Evolutionary conservation across 2,888 invertebrate genomes (phyloP), one percentile per base, ranked within the genome.

Genomic region (Drosophila testacea): DNA sequence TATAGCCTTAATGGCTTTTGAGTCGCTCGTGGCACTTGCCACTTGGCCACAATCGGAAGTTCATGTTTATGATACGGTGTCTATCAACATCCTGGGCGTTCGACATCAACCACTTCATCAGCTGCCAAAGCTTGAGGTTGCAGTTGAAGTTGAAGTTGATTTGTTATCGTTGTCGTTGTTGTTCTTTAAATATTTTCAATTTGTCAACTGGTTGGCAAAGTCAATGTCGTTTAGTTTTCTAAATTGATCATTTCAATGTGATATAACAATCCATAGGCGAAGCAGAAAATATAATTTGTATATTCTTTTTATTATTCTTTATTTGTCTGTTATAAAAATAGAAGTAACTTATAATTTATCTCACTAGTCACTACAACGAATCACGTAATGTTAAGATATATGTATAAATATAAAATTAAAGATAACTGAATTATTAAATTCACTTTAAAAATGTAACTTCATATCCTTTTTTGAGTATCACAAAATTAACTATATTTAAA

Each of bases 11-110:
- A 75, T 75, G 64, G 60, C 73, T 72, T 73, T 63, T 61, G 50
- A 54, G 42, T 41, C 67, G 78, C 85, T 79, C 79, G 82, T 81
- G 87, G 79, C 85, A 84, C 73, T 81, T 72, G 83, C 71, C 82
- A 79, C 71, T 66, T 66, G 81, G 56, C 64, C 81, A 54, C 78
- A 81, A 87, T 87, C 88, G 83, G 88, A 83, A 82, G 83, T 84
- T 69, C 73, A 68, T 81, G 73, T 84, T 83, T 81, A 84, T 87
- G 82, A 87, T 81, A 87, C 50, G 50, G 22, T 60, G 61, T 59
- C 63, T 36, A 60, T 50, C 47, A 64, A 56, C 59, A 65, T 69
- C 68, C 77, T 62, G 38, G 50, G 56, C 52, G 48, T 59, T 41
- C 22, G 47, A 42, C 27, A 60, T 66, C 73, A 71, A 50, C 73